A percentile compares a stretch with the other conserved stretches of the same genome.
These are phyloP conservation scores for Molothrus aeneus DNA, from an alignment of 2,797 vertebrate species.

Conservation along the genomic window DNA sequence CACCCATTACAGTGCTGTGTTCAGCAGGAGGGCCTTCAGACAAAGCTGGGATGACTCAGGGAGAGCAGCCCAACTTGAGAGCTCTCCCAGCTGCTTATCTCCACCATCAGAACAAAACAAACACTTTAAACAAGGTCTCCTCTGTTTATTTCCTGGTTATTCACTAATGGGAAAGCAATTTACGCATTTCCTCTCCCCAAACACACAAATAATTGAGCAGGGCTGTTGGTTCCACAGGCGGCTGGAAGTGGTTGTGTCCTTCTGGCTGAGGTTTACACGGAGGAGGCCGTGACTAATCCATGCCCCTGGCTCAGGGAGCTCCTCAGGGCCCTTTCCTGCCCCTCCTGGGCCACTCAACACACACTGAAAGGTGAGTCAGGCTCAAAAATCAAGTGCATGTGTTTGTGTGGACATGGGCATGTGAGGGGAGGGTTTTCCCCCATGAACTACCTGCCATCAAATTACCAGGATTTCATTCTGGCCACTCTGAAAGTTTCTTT, in stretches of 20 bases:
- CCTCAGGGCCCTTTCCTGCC: neutral
- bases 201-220: neutral
- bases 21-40: neutral
- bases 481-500: neutral
- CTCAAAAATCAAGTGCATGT: neutral
- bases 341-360: neutral
- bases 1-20: neutral
- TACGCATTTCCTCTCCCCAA: constrained; percentile 21
- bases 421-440: neutral
- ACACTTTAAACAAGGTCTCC: neutral
- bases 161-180: constrained; percentile 18
- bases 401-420: rapidly evolving
- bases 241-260: neutral
- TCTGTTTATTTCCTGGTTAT: constrained; percentile 37
- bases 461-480: neutral
- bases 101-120: neutral
- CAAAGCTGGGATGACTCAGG: neutral
- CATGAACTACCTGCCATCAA: neutral
- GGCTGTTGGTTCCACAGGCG: neutral
- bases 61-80: neutral
- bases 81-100: constrained; percentile 50
- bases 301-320: rapidly evolving
- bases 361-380: neutral
- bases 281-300: neutral
- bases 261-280: rapidly evolving